Evolutionary conservation across 2,888 invertebrate species (phyloP).

Genomic region (Conomelus anceps): DNA sequence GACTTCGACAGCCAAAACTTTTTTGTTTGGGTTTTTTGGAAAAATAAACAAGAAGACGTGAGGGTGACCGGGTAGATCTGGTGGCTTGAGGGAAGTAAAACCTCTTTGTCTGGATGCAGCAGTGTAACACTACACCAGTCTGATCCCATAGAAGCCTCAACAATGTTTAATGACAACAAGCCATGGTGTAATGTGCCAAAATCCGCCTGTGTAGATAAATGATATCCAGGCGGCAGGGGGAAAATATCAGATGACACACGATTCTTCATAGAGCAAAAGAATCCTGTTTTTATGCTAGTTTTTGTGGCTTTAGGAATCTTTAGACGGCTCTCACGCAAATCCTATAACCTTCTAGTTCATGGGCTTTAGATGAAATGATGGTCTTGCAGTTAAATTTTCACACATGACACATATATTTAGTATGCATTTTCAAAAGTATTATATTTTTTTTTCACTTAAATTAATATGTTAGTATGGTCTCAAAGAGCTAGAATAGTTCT

Average conservation of each 20-base stretch:
- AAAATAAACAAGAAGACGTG: neutral
- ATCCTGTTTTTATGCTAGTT: neutral
- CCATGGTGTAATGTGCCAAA: neutral
- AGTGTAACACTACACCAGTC: neutral
- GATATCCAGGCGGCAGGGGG: neutral
- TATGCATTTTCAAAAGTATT: no score
- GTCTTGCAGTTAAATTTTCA: neutral
- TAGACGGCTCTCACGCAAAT: neutral
- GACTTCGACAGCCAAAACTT: neutral
- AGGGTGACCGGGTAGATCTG: neutral
- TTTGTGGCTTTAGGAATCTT: neutral
- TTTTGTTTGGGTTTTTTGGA: neutral
- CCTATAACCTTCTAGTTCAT: neutral
- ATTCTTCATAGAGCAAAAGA: neutral
- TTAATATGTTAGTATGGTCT: no score
- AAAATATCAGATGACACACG: neutral
- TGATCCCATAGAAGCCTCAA: neutral
- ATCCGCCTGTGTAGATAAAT: neutral
- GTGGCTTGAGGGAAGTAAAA: neutral
- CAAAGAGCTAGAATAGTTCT: no score
- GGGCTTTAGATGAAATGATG: neutral
- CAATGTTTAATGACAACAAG: neutral
- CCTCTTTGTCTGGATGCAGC: neutral
- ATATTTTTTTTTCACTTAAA: no score
- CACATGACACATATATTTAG: no score